phyloP scores from a whole-genome alignment of 1,140 invertebrate genomes.

The Meloidogyne floridensis region DNA sequence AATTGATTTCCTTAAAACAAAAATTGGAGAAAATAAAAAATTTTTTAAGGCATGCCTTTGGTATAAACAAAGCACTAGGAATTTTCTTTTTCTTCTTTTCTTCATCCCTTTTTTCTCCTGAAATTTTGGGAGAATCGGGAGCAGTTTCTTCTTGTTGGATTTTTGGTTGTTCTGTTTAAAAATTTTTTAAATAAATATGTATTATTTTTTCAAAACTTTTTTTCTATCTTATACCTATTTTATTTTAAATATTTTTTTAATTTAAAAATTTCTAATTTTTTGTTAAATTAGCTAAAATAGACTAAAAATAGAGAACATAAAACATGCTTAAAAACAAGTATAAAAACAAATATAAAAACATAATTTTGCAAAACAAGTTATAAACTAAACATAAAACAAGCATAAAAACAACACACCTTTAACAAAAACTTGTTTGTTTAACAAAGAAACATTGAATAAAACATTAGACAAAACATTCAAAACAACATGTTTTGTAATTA shows the following conservation, averaged over 20 bases:
- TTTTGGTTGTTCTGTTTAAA: background rate
- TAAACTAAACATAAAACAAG: background rate
- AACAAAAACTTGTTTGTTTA: background rate
- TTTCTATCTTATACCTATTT: too few species aligned
- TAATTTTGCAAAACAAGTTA: background rate
- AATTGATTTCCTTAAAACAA: constrained; percentile 32
- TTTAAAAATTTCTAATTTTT: too few species aligned
- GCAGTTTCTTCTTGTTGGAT: background rate
- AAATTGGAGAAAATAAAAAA: background rate
- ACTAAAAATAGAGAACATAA: background rate
- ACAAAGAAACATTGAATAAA: background rate
- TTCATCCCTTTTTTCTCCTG: background rate
- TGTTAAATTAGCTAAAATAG: background rate
- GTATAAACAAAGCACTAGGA: constrained; percentile 31
- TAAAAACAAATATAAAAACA: background rate
- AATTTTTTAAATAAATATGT: too few species aligned
- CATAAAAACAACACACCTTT: background rate
- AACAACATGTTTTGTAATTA: constrained; percentile 16
- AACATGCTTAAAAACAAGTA: background rate
- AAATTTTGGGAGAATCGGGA: background rate
- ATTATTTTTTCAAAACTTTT: background rate
- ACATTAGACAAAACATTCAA: background rate
- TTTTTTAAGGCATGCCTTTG: constrained; percentile 21
- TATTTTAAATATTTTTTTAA: too few species aligned
- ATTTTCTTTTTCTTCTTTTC: constrained; percentile 29